These are phyloP conservation scores for Agonopterix alstromeriana DNA, from an alignment of 2,888 invertebrate species.

Conservation along the genomic window DNA sequence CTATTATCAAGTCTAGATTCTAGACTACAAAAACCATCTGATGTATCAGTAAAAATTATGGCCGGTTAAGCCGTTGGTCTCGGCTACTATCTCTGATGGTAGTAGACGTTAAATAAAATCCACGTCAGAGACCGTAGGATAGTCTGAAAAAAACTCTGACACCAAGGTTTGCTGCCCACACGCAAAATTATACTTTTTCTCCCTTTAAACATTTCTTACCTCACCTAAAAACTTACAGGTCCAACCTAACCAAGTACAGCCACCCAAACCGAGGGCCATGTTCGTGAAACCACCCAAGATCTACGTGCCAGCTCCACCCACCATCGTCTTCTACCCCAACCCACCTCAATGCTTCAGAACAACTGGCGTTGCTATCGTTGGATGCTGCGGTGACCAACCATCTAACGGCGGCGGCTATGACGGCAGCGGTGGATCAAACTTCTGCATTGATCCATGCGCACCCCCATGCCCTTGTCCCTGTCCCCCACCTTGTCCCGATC, in stretches of 20 bases:
- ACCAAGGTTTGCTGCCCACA: too few relatives aligned
- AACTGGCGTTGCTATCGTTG: slow-evolving; percentile 26
- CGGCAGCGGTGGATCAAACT: too few relatives aligned
- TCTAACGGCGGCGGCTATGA: neutral
- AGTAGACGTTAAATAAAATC: too few relatives aligned
- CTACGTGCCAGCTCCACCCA: slow-evolving; percentile 42
- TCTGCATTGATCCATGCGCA: slow-evolving; percentile 2
- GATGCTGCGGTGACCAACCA: slow-evolving; percentile 7
- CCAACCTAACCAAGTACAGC: slow-evolving; percentile 35
- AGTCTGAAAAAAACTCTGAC: too few relatives aligned
- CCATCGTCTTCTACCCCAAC: slow-evolving; percentile 47
- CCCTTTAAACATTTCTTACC: too few relatives aligned
- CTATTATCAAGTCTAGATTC: too few relatives aligned
- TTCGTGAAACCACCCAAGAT: slow-evolving; percentile 47
- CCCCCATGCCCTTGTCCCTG: slow-evolving; percentile 6
- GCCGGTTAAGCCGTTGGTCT: too few relatives aligned
- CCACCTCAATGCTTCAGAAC: slow-evolving; percentile 37
- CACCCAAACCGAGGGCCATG: slow-evolving; percentile 32
- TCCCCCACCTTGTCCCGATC: neutral
- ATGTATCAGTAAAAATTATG: too few relatives aligned
- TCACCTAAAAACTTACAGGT: slow-evolving; percentile 26
- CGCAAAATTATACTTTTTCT: too few relatives aligned
- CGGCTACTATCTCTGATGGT: too few relatives aligned
- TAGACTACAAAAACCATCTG: too few relatives aligned
- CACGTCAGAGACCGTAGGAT: too few relatives aligned